Conservation (phyloP, 2,113 vertebrate genomes). For the Siniperca chuatsi region DNA sequence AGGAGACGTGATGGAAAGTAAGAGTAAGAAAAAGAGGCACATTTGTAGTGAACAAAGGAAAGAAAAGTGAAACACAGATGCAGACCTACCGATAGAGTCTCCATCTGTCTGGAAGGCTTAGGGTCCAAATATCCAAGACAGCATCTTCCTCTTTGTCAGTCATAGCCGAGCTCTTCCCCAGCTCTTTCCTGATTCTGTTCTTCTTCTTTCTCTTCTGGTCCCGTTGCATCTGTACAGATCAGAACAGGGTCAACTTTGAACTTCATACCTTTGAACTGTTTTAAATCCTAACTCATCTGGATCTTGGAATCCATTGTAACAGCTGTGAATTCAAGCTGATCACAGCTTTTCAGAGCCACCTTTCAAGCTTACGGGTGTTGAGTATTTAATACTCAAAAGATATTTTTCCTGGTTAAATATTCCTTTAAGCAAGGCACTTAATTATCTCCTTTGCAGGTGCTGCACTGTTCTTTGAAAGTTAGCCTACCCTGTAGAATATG, state of each 20-base stretch:
- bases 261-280: not conserved
- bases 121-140: conserved; percentile 87
- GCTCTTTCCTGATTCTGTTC: conserved; percentile 81
- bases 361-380: not conserved
- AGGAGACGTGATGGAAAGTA: not conserved
- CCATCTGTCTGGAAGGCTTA: conserved; percentile 88
- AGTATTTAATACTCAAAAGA: not conserved
- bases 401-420: too few species aligned
- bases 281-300: not conserved
- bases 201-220: conserved; percentile 88
- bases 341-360: not conserved
- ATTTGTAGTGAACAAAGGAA: not conserved
- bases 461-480: not conserved
- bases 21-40: not conserved
- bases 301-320: not conserved
- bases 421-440: not conserved
- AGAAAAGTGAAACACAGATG: conserved; percentile 1
- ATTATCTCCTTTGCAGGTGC: not conserved
- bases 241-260: conserved; percentile 7
- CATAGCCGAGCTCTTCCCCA: conserved; percentile 86
- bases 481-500: not conserved
- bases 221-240: conserved; percentile 79
- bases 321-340: not conserved
- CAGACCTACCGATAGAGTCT: conserved; percentile 91
- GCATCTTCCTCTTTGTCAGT: conserved; percentile 81